Base-by-base conservation (phyloP, 2,888 invertebrate genomes). In the Antheraea assamensis region DNA sequence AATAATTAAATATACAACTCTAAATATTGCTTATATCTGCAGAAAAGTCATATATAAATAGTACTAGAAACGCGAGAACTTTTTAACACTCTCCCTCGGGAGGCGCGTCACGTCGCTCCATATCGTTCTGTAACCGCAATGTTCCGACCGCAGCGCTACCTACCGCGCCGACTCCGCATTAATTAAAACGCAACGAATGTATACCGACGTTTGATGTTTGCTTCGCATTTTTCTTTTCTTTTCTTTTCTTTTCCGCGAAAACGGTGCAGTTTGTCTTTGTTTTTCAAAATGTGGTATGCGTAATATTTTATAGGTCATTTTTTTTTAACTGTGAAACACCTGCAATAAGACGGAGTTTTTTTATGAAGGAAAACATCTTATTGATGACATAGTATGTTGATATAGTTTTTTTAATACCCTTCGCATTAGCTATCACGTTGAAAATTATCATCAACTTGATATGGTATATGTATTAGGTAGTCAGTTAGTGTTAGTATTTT, bases 131-230 rank as follows among this genome's bases (percentile, higher is more conserved):
- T 64, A 64, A 64, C 61, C 61, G 30, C 61, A 64, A 17, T 5
- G 61, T 27, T 64, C 30, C 61, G 64, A 30, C 61, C 64, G 47
- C 72, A 72, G 64, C 71, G 72, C 71, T 71, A 71, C 49, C 42
- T 31, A 35, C 72, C 24, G 31, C 21, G 35, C 71, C 42, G 70
- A 55, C 72, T 52, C 68, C 68, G 71, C 74, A 75, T 75, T 75
- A 75, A 75, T 75, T 74, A 75, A 75, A 74, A 74, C 72, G 64
- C 42, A 74, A 70, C 74, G 72, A 73, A 73, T 71, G 66, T 71
- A 74, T 70, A 35, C 17, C 61, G 3, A 64, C 61, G 27, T 64
- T 64, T 64, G 61, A 64, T 17, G 61, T 64, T 30, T 71, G 72
- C 52, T 55, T 52, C 64, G 42, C 68, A 70, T 72, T 72, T 70